Evolutionary conservation across 1,140 invertebrate genomes (phyloP).

Genomic region (Calephelis nemesis): DNA sequence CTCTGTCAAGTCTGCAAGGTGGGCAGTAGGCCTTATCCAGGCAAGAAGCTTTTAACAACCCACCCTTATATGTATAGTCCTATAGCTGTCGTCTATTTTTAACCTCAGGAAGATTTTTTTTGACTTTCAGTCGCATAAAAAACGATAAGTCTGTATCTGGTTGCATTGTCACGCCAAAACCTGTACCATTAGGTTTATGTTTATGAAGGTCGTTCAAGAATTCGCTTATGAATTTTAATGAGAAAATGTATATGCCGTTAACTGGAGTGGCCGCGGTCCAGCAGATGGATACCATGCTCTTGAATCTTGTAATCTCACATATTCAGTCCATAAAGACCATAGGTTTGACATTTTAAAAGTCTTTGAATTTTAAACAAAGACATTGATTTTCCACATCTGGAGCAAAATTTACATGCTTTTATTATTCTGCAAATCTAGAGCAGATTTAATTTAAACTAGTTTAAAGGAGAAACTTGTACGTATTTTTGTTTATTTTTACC

Average conservation of each 20-base stretch:
- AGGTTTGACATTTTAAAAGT: background rate
- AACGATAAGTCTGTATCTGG: background rate
- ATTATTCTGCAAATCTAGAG: too few species aligned
- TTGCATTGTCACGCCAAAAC: constrained; percentile 23
- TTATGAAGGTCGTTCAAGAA: constrained; percentile 37
- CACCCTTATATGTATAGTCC: too few species aligned
- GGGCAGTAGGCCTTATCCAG: too few species aligned
- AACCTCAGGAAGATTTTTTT: background rate
- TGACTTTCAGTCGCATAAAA: background rate
- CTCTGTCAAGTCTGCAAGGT: too few species aligned
- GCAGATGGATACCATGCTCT: constrained; percentile 4
- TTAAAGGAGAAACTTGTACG: too few species aligned
- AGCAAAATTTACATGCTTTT: too few species aligned
- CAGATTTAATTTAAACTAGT: too few species aligned
- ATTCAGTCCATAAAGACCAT: constrained; percentile 2
- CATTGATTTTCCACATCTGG: background rate
- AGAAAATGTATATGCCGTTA: constrained; percentile 25
- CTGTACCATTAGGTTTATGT: constrained; percentile 27
- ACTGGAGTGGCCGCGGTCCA: constrained; percentile 15
- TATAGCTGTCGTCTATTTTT: too few species aligned
- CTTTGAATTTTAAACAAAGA: background rate
- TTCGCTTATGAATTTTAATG: constrained; percentile 31
- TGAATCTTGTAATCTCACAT: constrained; percentile 1
- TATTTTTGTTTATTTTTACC: too few species aligned
- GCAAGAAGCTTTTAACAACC: too few species aligned